A percentile compares a stretch with the other conserved stretches of the same genome.
Conservation (phyloP, 2,888 invertebrate species). For the Drosophila colorata region DNA sequence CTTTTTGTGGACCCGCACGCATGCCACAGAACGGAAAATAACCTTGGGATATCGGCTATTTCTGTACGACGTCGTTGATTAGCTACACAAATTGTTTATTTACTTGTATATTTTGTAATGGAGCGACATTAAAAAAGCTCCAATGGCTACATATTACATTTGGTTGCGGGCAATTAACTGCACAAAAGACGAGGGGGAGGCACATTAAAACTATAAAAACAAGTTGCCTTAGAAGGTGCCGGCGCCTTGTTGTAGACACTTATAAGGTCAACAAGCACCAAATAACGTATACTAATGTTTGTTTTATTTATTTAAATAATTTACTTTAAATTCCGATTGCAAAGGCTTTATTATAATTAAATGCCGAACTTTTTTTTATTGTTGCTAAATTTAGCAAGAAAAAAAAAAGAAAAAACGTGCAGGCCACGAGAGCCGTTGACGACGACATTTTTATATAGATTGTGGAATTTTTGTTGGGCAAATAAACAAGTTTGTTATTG, state of each 20-base stretch:
- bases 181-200: background rate
- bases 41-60: conserved; percentile 57
- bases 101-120: conserved; percentile 8
- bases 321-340: background rate
- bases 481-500: conserved; percentile 63
- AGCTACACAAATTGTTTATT: conserved; percentile 55
- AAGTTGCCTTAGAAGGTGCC: conserved; percentile 9
- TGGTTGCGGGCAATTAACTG: background rate
- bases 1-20: conserved; percentile 46
- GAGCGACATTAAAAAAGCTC: background rate
- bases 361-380: conserved; percentile 5
- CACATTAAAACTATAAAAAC: background rate
- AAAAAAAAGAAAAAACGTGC: conserved; percentile 59
- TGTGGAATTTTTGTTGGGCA: conserved; percentile 58
- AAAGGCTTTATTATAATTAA: background rate
- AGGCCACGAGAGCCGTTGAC: conserved; percentile 58
- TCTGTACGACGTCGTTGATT: conserved; percentile 42
- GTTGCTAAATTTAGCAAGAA: conserved; percentile 32
- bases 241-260: background rate
- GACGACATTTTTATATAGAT: conserved; percentile 28
- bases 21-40: conserved; percentile 36
- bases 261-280: background rate
- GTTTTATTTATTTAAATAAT: background rate
- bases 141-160: conserved; percentile 1
- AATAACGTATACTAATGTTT: conserved; percentile 2